Conservation (phyloP, 2,888 invertebrate genomes). For the Nowickia ferox region DNA sequence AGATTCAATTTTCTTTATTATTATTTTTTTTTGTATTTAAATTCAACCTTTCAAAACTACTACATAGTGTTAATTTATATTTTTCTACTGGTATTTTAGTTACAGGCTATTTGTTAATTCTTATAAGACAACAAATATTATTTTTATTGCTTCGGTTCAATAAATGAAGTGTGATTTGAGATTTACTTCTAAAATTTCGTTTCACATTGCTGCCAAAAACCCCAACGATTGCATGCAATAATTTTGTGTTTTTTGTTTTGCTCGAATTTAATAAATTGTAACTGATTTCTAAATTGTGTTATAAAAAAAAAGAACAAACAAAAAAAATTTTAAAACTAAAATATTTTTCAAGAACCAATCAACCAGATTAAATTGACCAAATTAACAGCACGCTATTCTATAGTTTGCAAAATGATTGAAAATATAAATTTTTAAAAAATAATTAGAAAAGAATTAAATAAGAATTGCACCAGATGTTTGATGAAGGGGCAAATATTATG, state of each 20-base stretch:
- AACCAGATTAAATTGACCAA: slow-evolving; percentile 55
- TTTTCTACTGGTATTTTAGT: background rate
- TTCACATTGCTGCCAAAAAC: slow-evolving; percentile 16
- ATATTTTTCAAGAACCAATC: slow-evolving; percentile 52
- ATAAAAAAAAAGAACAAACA: background rate
- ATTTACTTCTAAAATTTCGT: slow-evolving; percentile 26
- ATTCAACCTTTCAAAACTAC: slow-evolving; percentile 28
- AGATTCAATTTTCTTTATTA: slow-evolving; percentile 20
- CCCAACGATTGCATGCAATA: slow-evolving; percentile 63
- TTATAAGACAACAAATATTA: slow-evolving; percentile 34
- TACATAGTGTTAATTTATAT: slow-evolving; percentile 4
- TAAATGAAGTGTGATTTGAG: slow-evolving; percentile 43
- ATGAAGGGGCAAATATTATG: background rate
- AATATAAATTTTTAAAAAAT: slow-evolving; percentile 33
- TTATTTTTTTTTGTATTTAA: background rate
- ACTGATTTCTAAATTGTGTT: slow-evolving; percentile 66
- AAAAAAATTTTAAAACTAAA: slow-evolving; percentile 14
- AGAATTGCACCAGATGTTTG: background rate
- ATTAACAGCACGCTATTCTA: slow-evolving; percentile 51
- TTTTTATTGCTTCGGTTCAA: slow-evolving; percentile 46
- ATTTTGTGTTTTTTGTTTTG: slow-evolving; percentile 33
- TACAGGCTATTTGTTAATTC: slow-evolving; percentile 44
- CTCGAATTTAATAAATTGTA: slow-evolving; percentile 48
- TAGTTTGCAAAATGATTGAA: background rate
- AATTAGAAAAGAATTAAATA: background rate